phyloP scores from a whole-genome alignment of 2,888 invertebrate genomes.

The Cerceris rybyensis region DNA sequence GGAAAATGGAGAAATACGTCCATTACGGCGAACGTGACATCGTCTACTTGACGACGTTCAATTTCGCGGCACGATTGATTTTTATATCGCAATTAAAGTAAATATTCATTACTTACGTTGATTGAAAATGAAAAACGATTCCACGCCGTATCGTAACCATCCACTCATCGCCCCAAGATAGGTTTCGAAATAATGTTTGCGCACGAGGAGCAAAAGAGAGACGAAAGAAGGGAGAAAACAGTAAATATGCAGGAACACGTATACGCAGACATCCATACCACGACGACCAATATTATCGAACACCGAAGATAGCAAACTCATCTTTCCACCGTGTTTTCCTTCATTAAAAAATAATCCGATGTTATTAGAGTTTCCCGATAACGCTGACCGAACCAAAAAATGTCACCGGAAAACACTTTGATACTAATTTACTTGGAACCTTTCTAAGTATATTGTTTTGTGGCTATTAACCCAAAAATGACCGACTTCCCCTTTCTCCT shows the following conservation, averaged over 20 bases:
- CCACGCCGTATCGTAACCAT: slow-evolving; percentile 19
- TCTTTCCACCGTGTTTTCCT: not conserved
- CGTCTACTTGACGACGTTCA: slow-evolving; percentile 7
- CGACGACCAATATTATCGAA: slow-evolving; percentile 21
- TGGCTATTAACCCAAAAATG: slow-evolving; percentile 24
- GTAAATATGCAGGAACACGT: slow-evolving; percentile 58
- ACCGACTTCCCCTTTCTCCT: not conserved
- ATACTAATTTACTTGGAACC: not conserved
- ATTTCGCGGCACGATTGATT: slow-evolving; percentile 38
- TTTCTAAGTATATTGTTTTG: not conserved
- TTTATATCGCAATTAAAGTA: slow-evolving; percentile 24
- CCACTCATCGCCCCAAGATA: slow-evolving; percentile 32
- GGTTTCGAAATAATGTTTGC: slow-evolving; percentile 44
- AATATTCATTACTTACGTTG: slow-evolving; percentile 28
- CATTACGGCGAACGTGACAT: slow-evolving; percentile 11
- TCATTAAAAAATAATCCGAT: slow-evolving; percentile 16
- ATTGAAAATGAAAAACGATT: slow-evolving; percentile 16
- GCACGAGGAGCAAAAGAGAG: not conserved
- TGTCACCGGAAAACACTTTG: not conserved
- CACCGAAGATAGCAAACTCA: slow-evolving; percentile 33
- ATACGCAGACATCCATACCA: not conserved
- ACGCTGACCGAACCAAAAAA: not conserved
- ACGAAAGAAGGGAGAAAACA: not conserved
- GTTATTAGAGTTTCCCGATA: slow-evolving; percentile 15
- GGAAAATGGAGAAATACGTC: slow-evolving; percentile 45